A percentile compares a stretch with the other conserved stretches of the same genome.
These are phyloP conservation scores for Platanista minor DNA, from an alignment of 2,113 vertebrate species.

Conservation along the genomic window DNA sequence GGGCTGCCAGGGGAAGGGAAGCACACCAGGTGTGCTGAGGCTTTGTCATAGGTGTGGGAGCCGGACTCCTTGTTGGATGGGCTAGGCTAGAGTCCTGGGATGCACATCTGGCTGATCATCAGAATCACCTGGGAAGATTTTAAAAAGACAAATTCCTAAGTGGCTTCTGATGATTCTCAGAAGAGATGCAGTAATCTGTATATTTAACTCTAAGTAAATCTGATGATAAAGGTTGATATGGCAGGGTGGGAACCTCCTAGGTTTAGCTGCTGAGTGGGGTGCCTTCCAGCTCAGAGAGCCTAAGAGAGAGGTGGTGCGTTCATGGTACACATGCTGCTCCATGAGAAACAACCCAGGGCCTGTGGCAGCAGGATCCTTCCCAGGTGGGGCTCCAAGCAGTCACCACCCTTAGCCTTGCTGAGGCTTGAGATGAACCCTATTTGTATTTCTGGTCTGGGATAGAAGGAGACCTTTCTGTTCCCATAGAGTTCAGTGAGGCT, in stretches of 20 bases:
- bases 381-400: not conserved
- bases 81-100: not conserved
- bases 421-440: not conserved
- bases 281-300: not conserved
- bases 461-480: not conserved
- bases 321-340: not conserved
- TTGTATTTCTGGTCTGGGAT: not conserved
- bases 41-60: not conserved
- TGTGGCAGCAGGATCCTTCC: not conserved
- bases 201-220: not conserved
- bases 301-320: not conserved
- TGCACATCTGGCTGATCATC: not conserved
- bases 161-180: not conserved
- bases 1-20: not conserved
- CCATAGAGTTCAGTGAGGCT: not conserved
- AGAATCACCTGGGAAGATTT: not conserved
- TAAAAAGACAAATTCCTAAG: not conserved
- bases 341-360: not conserved
- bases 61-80: not conserved
- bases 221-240: not conserved
- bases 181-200: not conserved
- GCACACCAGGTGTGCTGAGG: not conserved
- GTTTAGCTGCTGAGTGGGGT: not conserved
- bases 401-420: not conserved
- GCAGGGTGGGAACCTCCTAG: not conserved